Evolutionary conservation across 2,888 invertebrate species (phyloP).

Genomic region (Caenorhabditis sp.): DNA sequence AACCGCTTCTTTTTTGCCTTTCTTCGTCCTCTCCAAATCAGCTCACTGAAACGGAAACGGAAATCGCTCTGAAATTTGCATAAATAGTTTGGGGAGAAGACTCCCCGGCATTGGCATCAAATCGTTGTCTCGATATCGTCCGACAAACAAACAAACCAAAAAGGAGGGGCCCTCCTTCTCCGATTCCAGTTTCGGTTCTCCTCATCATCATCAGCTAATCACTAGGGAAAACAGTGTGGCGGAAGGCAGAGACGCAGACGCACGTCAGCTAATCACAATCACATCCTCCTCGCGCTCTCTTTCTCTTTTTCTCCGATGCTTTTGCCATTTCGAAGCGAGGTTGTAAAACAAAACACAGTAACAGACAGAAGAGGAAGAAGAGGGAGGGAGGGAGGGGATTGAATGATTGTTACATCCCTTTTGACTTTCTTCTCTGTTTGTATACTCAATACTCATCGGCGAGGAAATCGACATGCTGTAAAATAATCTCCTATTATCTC

Average conservation of each 20-base stretch:
- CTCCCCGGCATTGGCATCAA: background rate
- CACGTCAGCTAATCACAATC: constrained; percentile 43
- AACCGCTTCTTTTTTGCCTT: constrained; percentile 26
- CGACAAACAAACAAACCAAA: constrained; percentile 50
- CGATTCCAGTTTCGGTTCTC: constrained; percentile 42
- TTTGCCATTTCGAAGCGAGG: constrained; percentile 42
- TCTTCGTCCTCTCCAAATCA: constrained; percentile 15
- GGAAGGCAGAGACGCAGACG: constrained; percentile 14
- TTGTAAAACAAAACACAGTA: constrained; percentile 55
- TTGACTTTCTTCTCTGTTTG: constrained; percentile 23
- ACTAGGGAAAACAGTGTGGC: constrained; percentile 20
- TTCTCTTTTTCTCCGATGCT: constrained; percentile 23
- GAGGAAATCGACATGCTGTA: constrained; percentile 36
- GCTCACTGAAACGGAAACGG: constrained; percentile 44
- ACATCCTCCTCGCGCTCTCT: constrained; percentile 45
- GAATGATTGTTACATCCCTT: constrained; percentile 56
- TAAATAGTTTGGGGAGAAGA: background rate
- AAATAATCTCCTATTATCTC: constrained; percentile 54
- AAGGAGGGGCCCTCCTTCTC: constrained; percentile 34
- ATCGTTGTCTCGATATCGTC: constrained; percentile 31
- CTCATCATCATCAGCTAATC: constrained; percentile 56
- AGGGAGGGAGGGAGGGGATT: no score
- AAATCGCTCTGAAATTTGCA: constrained; percentile 1
- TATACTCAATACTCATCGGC: constrained; percentile 34
- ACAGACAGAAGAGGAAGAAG: constrained; percentile 25